A percentile compares a stretch with the other conserved stretches of the same genome.
phyloP scores from a whole-genome alignment of 2,113 vertebrate species.

The Bucco capensis region DNA sequence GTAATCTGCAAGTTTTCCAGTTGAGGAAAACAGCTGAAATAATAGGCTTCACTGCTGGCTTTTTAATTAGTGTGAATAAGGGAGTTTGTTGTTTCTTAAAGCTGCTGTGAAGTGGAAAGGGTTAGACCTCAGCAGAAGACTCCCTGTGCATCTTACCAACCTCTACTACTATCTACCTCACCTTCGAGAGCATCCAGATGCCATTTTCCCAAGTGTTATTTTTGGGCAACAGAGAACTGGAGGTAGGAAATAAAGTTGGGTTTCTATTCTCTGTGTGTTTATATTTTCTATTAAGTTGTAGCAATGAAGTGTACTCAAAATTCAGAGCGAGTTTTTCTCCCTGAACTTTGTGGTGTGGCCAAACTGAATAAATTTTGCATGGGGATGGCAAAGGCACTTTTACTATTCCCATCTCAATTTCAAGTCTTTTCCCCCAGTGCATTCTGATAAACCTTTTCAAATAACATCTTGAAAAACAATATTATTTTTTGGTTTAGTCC shows the following conservation, averaged over 20 bases:
- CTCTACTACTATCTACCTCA: slow-evolving; percentile 81
- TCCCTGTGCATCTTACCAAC: slow-evolving; percentile 38
- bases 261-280: not conserved
- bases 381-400: not conserved
- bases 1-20: not conserved
- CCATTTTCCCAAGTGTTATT: slow-evolving; percentile 74
- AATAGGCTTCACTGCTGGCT: not conserved
- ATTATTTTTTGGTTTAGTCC: not conserved
- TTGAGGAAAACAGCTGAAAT: not conserved
- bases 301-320: not conserved
- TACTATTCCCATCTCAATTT: not conserved
- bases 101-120: slow-evolving; percentile 29
- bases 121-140: not conserved
- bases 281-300: not conserved
- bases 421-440: not conserved
- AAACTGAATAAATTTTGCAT: not conserved
- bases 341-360: not conserved
- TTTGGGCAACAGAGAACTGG: slow-evolving; percentile 76
- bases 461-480: not conserved
- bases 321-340: not conserved
- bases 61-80: not conserved
- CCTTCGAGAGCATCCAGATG: slow-evolving; percentile 67
- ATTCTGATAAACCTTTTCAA: not conserved
- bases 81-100: slow-evolving; percentile 21
- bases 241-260: slow-evolving; percentile 68